Percentiles rank a stretch among this genome's conserved stretches.
These are phyloP conservation scores for Drosophila rubida DNA, from an alignment of 2,888 invertebrate genomes.

Conservation along the genomic window DNA sequence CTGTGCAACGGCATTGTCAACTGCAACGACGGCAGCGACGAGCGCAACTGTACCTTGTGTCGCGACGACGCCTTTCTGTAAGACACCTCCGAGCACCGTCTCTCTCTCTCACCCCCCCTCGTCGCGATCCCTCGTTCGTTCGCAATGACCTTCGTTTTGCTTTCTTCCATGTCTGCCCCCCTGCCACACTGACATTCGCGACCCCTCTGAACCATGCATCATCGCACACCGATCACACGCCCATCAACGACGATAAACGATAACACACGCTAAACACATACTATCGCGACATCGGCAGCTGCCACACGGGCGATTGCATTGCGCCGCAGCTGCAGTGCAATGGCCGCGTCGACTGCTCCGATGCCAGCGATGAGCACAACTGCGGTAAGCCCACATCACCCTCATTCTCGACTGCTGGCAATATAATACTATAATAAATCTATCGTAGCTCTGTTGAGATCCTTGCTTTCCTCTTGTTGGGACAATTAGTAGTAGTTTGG, in stretches of 20 bases:
- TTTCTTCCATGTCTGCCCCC: constrained; percentile 28
- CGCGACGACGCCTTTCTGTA: constrained; percentile 84
- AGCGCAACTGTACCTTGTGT: constrained; percentile 85
- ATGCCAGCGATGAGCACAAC: constrained; percentile 88
- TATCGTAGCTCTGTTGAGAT: neutral
- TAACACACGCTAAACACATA: constrained; percentile 10
- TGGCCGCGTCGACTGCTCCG: constrained; percentile 86
- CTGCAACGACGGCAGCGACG: constrained; percentile 86
- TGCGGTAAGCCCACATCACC: constrained; percentile 85
- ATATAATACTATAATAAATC: too few relatives aligned
- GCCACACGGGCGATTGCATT: constrained; percentile 88
- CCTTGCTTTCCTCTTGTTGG: constrained; percentile 1
- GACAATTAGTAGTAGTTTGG: constrained; percentile 13
- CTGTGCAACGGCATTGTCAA: constrained; percentile 86
- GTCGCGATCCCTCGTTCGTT: constrained; percentile 10
- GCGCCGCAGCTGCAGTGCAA: constrained; percentile 87
- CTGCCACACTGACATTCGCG: too few relatives aligned
- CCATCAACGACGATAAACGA: constrained; percentile 34
- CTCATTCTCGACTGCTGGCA: neutral
- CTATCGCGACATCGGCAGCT: constrained; percentile 68
- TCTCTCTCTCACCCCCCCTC: too few relatives aligned
- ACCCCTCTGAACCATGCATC: constrained; percentile 7
- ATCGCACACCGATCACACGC: constrained; percentile 8
- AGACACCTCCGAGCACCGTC: constrained; percentile 57
- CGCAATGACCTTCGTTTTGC: constrained; percentile 1